phyloP scores from a whole-genome alignment of 2,797 vertebrate genomes.

The Hippoglossus hippoglossus region DNA sequence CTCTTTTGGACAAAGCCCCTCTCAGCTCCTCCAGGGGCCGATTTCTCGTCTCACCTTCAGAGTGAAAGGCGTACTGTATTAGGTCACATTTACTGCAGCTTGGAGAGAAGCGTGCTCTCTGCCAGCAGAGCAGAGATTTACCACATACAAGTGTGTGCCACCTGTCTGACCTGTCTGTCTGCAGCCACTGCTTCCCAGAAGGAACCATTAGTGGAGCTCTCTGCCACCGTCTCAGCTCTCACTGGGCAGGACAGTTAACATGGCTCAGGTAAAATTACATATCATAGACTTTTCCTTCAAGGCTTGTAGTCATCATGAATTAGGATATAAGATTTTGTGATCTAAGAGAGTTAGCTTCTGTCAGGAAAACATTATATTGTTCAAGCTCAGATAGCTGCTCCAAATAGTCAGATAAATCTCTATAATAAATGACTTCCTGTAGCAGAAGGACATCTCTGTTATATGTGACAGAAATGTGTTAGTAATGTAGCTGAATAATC shows the following conservation, averaged over 20 bases:
- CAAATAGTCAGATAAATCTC: conserved; percentile 30
- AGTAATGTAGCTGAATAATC: conserved; percentile 54
- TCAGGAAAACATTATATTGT: conserved; percentile 9
- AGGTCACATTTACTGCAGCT: conserved; percentile 70
- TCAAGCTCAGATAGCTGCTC: conserved; percentile 12
- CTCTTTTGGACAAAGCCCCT: conserved; percentile 3
- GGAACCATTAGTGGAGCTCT: conserved; percentile 37
- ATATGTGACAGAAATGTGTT: conserved; percentile 64
- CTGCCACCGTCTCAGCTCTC: conserved; percentile 42
- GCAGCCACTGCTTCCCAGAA: conserved; percentile 45
- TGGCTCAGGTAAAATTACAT: conserved; percentile 26
- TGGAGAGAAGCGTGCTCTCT: conserved; percentile 48
- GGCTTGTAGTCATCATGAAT: not conserved
- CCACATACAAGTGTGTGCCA: conserved; percentile 63
- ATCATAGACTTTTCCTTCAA: conserved; percentile 7
- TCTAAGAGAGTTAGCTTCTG: not conserved
- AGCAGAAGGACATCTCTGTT: conserved; percentile 60
- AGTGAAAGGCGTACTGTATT: conserved; percentile 58
- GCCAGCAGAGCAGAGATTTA: conserved; percentile 62
- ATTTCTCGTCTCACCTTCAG: conserved; percentile 60
- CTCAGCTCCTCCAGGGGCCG: conserved; percentile 27
- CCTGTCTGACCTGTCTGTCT: conserved; percentile 69
- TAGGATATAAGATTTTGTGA: conserved; percentile 13
- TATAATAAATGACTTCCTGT: conserved; percentile 26
- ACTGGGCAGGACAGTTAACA: conserved; percentile 23